Evolutionary conservation across 2,797 vertebrate species (phyloP), one percentile per base, ranked within the genome.

Genomic region (Rhinichthys osculus): DNA sequence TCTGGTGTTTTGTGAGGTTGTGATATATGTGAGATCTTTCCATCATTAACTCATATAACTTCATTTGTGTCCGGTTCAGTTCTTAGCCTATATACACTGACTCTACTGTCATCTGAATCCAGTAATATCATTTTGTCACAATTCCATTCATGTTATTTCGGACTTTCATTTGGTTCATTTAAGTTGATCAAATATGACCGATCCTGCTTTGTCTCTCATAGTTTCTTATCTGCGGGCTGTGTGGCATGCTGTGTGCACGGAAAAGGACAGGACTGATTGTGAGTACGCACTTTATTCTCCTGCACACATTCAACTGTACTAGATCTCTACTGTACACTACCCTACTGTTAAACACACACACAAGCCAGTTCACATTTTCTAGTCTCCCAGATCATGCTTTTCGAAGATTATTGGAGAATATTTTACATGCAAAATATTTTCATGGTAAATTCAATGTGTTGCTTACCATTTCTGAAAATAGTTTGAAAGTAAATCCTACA

Each of bases 211-310:
- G 38, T 82, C 23, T 70, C 42, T 90, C 94, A 11, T 94, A 99
- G 98, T 99, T 99, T 92, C 96, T 99, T 77, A 93, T 99, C 90
- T 99, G 98, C 90, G 98, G 98, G 82, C 93, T 98, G 92, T 99
- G 98, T 88, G 98, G 98, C 92, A 96, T 99, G 92, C 88, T 99
- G 89, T 99, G 98, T 11, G 98, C 98, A 87, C 97, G 96, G 93
- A 99, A 98, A 92, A 98, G 98, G 92, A 97, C 98, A 38, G 98
- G 98, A 92, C 97, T 99, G 87, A 95, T 98, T 57, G 98, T 99
- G 95, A 99, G 98, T 98, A 94, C 85, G 54, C 30, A 11, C 57
- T 35, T 42, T 14, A 21, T 47, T 35, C 14, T 50, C 19, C 2
- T 33, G 19, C 19, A 33, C 59, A n/a, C 52, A 52, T 52, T 10